Base-by-base conservation (phyloP, 2,113 vertebrate genomes). In the Pollimyrus isidori region DNA sequence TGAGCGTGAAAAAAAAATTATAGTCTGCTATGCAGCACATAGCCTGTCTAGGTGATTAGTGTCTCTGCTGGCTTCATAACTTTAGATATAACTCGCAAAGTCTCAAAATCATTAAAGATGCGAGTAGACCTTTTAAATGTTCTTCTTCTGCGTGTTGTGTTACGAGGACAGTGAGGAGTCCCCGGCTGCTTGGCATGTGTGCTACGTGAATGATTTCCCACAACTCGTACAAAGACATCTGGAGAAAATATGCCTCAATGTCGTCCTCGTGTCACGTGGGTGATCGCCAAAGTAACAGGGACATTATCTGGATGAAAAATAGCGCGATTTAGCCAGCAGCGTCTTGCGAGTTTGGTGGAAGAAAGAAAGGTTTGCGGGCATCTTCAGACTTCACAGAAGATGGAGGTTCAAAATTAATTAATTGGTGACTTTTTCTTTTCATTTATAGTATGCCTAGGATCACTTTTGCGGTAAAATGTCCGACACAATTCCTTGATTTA, bases 281-380 rank as follows among this genome's bases (percentile, higher is more conserved):
- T 39, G 45, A 45, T 88, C 26, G 73, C n/a, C 30, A 82, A 39
- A 80, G 88, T 80, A 88, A 88, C 26, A 39, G 65, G 69, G 49
- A 42, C 80, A 80, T 88, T 69, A 88, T 35, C 58, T 88, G 46
- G n/a, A 6, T 73, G 87, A 76, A 89, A 80, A 50, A 23, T 39
- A 35, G 52, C 65, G 2, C 1, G 65, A 11, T 56, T 82, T 23
- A 21, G 46, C 30, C 65, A 53, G 26, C 76, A 88, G 48, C 0
- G 7, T 23, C 46, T 35, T 21, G 48, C 9, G 7, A 76, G 65
- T 62, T 46, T 7, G 35, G 7, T 1, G 2, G 56, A 35, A 26
- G 15, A 87, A n/a, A 9, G 15, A 80, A 17, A 76, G 49, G 26
- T 15, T 50, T 21, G 23, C 42, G 42, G 6, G 49, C 23, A 73